Conservation (phyloP, 2,888 invertebrate genomes). For the Aethes cnicana region DNA sequence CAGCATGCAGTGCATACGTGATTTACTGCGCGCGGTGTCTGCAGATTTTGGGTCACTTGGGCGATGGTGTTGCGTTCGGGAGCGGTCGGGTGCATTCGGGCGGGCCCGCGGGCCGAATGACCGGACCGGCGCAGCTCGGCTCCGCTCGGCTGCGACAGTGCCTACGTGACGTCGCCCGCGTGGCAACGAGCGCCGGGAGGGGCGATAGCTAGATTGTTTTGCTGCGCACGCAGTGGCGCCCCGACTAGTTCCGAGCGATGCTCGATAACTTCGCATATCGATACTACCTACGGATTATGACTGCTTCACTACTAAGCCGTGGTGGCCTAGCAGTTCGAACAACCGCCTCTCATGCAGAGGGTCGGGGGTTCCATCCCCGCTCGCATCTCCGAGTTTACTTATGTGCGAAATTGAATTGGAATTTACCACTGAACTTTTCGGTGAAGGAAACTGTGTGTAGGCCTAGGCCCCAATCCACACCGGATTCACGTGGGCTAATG, state of each 20-base stretch:
- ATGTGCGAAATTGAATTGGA: no score
- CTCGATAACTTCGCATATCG: constrained; percentile 40
- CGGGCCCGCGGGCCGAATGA: no score
- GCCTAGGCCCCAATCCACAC: no score
- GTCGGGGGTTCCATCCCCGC: no score
- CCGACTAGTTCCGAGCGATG: constrained; percentile 34
- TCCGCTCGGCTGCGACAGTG: constrained; percentile 32
- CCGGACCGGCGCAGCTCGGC: not conserved
- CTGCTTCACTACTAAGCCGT: no score
- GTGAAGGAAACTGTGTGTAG: no score
- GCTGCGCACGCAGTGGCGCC: constrained; percentile 66
- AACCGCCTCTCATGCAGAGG: no score
- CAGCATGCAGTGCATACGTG: constrained; percentile 2
- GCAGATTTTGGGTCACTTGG: not conserved
- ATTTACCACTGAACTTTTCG: no score
- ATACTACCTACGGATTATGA: constrained; percentile 34
- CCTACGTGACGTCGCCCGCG: constrained; percentile 80
- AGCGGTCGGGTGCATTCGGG: not conserved
- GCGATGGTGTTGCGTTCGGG: constrained; percentile 10
- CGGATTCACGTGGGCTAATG: no score
- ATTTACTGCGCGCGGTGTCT: not conserved
- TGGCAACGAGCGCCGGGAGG: constrained; percentile 54
- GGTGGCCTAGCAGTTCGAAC: no score
- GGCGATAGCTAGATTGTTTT: constrained; percentile 61
- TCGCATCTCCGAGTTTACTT: no score